Evolutionary conservation across 2,888 invertebrate species (phyloP), one percentile per base, ranked within the genome.

Genomic region (Latrodectus hesperus): DNA sequence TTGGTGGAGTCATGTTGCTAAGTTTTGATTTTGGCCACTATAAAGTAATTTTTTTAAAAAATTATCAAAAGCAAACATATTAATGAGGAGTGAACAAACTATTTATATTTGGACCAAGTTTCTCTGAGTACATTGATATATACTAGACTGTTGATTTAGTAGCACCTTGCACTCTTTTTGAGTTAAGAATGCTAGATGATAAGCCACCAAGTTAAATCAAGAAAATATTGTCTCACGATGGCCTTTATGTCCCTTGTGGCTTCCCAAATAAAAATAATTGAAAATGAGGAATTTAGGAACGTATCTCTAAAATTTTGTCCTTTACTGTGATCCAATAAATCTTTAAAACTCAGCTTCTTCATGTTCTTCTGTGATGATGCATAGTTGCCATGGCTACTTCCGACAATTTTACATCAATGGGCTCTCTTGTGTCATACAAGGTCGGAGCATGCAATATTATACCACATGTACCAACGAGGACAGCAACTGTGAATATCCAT

Each of bases 361-460:
- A 82, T 75, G 82, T 75, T 82, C 82, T 22, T 70, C 82, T 67
- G 26, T 88, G 83, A 49, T 88, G 89, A 52, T 86, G 84, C 71
- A 88, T 78, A 4, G 88, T 86, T 12, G 89, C 88, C 85, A 86
- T 89, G 51, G 88, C 89, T 38, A 89, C 89, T 76, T 89, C 89
- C 0, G 88, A 89, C 93, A 96, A 96, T 92, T 96, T 95, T 92
- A 96, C 96, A 93, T 97, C 96, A 91, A 97, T 96, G 90, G 96
- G 95, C 92, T 95, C 94, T 90, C 96, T 93, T 92, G 96, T 96
- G 92, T 97, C 97, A 93, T 97, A 97, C 17, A 97, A 94, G 60
- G 97, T 96, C 38, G 97, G 97, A 12, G 97, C 97, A 93, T 97
- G 96, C 70, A 97, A 94, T 90, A 97, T 97, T 90, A 97, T 92